phyloP scores from a whole-genome alignment of 2,797 vertebrate species.

The Mus minutoides region DNA sequence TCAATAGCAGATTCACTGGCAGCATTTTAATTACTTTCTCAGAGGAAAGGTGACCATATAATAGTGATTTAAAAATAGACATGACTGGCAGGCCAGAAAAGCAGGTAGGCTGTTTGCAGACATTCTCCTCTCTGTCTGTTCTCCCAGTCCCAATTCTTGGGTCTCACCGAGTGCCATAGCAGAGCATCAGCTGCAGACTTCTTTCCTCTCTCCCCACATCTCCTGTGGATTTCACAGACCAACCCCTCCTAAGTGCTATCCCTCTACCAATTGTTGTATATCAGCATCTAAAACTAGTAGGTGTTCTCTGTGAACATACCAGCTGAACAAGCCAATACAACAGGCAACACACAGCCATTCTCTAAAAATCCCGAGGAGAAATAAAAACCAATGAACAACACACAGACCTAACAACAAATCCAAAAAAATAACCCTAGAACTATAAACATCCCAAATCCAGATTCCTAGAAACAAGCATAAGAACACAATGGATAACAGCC shows the following conservation, averaged over 20 bases:
- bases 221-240: too few relatives aligned
- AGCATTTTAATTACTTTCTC: slow-evolving; percentile 50
- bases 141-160: too few relatives aligned
- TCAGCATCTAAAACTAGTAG: not conserved
- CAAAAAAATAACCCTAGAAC: not conserved
- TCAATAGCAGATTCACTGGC: not conserved
- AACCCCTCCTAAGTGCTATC: too few relatives aligned
- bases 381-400: not conserved
- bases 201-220: not conserved
- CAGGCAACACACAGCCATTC: not conserved
- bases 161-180: too few relatives aligned
- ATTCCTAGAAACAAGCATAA: not conserved
- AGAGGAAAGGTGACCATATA: not conserved
- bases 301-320: not conserved
- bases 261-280: not conserved
- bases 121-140: not conserved
- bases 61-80: slow-evolving; percentile 40
- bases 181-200: not conserved
- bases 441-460: not conserved
- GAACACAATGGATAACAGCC: not conserved
- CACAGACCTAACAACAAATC: not conserved
- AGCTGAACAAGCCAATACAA: not conserved
- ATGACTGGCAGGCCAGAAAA: not conserved
- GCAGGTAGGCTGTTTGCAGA: not conserved
- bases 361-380: not conserved